Evolutionary conservation across 92 coral and sea anemone genomes (phyloP).

Genomic region (Palythoa grandiflora): DNA sequence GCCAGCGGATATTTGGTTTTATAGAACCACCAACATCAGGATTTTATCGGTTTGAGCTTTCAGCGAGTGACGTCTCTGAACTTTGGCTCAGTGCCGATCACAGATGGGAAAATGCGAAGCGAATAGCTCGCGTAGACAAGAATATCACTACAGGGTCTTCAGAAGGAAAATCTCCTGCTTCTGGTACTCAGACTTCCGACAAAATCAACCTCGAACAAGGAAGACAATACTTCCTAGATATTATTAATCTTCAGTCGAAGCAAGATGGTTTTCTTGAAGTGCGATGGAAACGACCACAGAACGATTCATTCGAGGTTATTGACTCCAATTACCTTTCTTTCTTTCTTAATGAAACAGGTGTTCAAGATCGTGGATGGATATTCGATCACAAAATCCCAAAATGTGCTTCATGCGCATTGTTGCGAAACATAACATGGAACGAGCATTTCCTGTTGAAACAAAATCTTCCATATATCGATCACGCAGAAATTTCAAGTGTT

Average conservation of each 20-base stretch:
- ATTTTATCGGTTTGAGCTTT: slow-evolving; percentile 34
- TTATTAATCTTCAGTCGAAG: slow-evolving; percentile 19
- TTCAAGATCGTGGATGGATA: neutral
- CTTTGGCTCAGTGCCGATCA: slow-evolving; percentile 32
- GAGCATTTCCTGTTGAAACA: slow-evolving; percentile 11
- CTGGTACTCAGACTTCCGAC: slow-evolving; percentile 15
- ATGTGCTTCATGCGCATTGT: neutral
- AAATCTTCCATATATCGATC: neutral
- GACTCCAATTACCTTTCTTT: slow-evolving; percentile 9
- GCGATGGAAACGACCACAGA: slow-evolving; percentile 27
- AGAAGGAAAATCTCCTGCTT: too few species aligned
- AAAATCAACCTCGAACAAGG: slow-evolving; percentile 20
- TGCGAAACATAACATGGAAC: slow-evolving; percentile 14
- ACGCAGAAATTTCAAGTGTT: slow-evolving; percentile 17
- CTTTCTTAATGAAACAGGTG: slow-evolving; percentile 27
- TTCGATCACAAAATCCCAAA: slow-evolving; percentile 35
- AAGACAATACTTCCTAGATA: slow-evolving; percentile 43
- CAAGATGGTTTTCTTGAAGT: slow-evolving; percentile 13
- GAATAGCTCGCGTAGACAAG: slow-evolving; percentile 35
- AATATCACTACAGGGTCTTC: neutral
- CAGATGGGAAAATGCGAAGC: slow-evolving; percentile 26
- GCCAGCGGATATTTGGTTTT: slow-evolving; percentile 46
- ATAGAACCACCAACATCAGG: slow-evolving; percentile 37
- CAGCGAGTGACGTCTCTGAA: slow-evolving; percentile 14
- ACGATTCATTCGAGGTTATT: slow-evolving; percentile 39